Evolutionary conservation across 1,140 invertebrate species (phyloP).

Genomic region (Drosophila serrata): DNA sequence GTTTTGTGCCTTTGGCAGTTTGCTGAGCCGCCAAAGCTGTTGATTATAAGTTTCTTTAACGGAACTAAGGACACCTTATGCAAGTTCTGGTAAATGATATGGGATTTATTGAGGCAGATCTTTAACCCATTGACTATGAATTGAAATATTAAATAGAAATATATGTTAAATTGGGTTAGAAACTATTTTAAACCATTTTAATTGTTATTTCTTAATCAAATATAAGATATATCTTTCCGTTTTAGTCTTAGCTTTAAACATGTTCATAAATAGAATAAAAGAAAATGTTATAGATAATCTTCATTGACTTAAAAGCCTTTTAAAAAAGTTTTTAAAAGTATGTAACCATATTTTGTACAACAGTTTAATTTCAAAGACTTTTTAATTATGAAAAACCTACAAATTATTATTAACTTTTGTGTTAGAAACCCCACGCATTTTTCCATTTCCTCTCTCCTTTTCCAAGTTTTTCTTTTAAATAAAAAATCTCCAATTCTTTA

Average conservation of each 20-base stretch:
- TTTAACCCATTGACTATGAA: not conserved
- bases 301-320: not conserved
- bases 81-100: constrained; percentile 33
- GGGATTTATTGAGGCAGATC: not conserved
- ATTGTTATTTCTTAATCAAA: not conserved
- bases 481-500: not conserved
- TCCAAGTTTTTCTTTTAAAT: not conserved
- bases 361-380: not conserved
- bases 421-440: too few species aligned
- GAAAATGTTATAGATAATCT: too few species aligned
- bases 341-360: not conserved
- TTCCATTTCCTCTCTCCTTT: not conserved
- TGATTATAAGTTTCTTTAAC: constrained; percentile 75
- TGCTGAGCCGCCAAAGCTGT: constrained; percentile 80
- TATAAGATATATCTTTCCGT: not conserved
- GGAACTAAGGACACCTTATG: constrained; percentile 50
- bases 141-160: not conserved
- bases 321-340: not conserved
- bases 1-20: constrained; percentile 66
- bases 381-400: not conserved
- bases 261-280: not conserved
- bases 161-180: not conserved
- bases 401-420: too few species aligned
- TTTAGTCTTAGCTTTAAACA: not conserved
- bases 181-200: not conserved